phyloP scores from a whole-genome alignment of 2,113 vertebrate genomes.

The Colinus virginianus region DNA sequence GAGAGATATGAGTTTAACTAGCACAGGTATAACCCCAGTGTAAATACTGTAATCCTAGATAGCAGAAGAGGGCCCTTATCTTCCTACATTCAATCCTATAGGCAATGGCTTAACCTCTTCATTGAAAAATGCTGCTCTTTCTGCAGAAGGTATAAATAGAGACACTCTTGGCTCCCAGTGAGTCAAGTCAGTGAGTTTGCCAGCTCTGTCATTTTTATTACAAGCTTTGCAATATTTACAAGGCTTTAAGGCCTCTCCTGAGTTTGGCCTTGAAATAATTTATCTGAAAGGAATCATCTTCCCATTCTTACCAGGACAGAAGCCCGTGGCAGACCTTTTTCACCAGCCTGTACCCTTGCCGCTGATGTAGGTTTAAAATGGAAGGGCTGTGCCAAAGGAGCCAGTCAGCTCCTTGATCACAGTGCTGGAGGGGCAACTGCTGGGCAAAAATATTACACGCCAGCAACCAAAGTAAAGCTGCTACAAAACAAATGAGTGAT shows the following conservation, averaged over 20 bases:
- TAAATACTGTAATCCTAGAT: background rate
- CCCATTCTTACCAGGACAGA: background rate
- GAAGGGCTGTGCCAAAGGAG: background rate
- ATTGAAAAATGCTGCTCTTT: background rate
- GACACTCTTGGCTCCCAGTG: background rate
- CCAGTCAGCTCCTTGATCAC: background rate
- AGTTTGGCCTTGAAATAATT: background rate
- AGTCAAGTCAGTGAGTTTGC: background rate
- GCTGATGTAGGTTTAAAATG: background rate
- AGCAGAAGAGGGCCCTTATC: background rate
- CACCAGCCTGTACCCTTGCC: background rate
- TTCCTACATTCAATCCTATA: background rate
- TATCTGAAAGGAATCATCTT: background rate
- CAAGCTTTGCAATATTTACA: constrained; percentile 25
- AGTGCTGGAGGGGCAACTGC: background rate
- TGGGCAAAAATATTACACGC: background rate
- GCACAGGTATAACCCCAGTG: background rate
- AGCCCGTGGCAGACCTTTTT: background rate
- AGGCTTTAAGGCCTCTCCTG: constrained; percentile 3
- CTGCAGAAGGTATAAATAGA: background rate
- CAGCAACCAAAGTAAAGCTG: background rate
- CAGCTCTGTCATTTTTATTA: background rate
- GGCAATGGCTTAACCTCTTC: background rate
- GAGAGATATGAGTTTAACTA: background rate
- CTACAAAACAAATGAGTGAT: background rate